Base-by-base conservation (phyloP, 92 coral and sea anemone genomes). In the Palythoa heliodiscus region DNA sequence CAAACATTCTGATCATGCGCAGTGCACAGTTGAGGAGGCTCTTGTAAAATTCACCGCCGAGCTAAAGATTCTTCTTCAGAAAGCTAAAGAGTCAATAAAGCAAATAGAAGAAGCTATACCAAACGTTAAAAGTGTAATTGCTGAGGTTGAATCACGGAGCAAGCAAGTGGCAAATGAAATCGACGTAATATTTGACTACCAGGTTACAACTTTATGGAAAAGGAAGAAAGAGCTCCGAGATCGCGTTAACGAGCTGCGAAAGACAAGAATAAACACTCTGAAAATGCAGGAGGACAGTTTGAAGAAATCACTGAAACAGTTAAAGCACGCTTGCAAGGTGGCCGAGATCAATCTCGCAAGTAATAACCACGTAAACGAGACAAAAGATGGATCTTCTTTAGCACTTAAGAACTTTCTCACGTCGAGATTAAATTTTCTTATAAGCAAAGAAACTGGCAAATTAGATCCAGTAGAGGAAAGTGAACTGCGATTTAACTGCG, bases 121-220 rank as follows among this genome's bases (percentile, higher is more conserved):
- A 38, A 86, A 61, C 9, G 66, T 91, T 20, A 89, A 87, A 53
- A 54, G 25, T 29, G 84, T 82, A 38, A 25, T 71, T 4, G 23
- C 87, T 20, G 87, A 91, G 1, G 86, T 91, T 50, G 71, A 84
- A n/a, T 67, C 54, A 9, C 82, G 86, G 47, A 80, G 86, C 43
- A 91, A 91, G 37, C 78, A 83, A 19, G 77, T 91, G 67, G 50
- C 89, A 60, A 25, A 64, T 24, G 93, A 91, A 38, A 87, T 91
- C 39, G 93, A 91, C 23, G 88, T 91, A 5, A 87, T 91, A 19
- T 87, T 91, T 73, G 93, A 91, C 39, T 91, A 87, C 61, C 93
- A 91, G 58, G 76, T 91, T 5, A 84, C 82, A 5, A 87, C 91
- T 7, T 61, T 91, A 35, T 81, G 74, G 83, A 87, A 91, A 86